A percentile compares a stretch with the other conserved stretches of the same genome.
phyloP scores from a whole-genome alignment of 2,888 invertebrate genomes.

The Spatulosminthurus flaviceps region DNA sequence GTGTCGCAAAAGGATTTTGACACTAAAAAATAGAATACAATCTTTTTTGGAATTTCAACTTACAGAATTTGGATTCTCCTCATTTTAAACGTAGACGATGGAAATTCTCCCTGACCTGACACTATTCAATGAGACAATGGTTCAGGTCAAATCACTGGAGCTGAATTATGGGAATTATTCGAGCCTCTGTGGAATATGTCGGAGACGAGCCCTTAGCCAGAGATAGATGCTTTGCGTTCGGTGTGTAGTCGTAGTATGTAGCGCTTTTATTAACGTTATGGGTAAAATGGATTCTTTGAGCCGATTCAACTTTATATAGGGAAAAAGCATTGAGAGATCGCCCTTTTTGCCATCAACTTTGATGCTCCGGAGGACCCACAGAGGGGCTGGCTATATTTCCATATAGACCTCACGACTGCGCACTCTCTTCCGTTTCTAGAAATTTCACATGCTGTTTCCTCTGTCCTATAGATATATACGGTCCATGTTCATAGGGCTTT shows the following conservation, averaged over 20 bases:
- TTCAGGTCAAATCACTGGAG: neutral
- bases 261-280: no score
- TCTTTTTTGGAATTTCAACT: slow-evolving; percentile 16
- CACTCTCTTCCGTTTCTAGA: slow-evolving; percentile 39
- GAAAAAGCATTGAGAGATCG: slow-evolving; percentile 14
- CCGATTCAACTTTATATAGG: neutral
- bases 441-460: slow-evolving; percentile 43
- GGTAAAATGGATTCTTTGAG: slow-evolving; percentile 23
- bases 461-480: neutral
- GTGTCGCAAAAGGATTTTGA: neutral
- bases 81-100: slow-evolving; percentile 11
- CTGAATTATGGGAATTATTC: no score
- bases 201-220: slow-evolving; percentile 5
- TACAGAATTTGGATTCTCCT: slow-evolving; percentile 43
- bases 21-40: neutral
- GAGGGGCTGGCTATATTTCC: slow-evolving; percentile 5
- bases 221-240: no score
- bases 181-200: no score
- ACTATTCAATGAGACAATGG: neutral
- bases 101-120: neutral
- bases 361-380: slow-evolving; percentile 2
- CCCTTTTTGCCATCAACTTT: slow-evolving; percentile 12
- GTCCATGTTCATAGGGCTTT: neutral
- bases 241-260: no score
- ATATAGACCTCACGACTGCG: slow-evolving; percentile 12